Percentiles rank a stretch among this genome's conserved stretches.
phyloP scores from a whole-genome alignment of 2,113 vertebrate genomes.

The Callipepla squamata region DNA sequence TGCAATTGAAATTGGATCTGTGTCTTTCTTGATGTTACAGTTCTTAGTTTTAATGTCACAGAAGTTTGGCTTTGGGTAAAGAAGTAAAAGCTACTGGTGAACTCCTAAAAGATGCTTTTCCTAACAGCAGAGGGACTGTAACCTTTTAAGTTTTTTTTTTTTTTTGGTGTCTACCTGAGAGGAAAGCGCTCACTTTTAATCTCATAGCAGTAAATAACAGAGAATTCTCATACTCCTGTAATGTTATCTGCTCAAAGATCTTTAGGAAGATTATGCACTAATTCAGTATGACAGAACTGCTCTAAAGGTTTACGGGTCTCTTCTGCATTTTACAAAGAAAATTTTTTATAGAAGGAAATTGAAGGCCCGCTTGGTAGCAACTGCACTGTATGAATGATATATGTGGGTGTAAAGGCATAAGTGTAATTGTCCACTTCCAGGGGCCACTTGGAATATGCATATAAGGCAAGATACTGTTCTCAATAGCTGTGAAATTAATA shows the following conservation, averaged over 20 bases:
- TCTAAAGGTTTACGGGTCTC: neutral
- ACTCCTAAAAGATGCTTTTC: neutral
- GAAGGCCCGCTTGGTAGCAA: neutral
- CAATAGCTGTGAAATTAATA: slow-evolving; percentile 53
- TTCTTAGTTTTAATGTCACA: neutral
- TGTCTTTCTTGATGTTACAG: slow-evolving; percentile 24
- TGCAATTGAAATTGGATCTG: slow-evolving; percentile 2
- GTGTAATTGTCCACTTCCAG: neutral
- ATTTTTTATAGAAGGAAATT: neutral
- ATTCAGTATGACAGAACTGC: neutral
- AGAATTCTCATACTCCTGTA: neutral
- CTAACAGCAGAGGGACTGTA: neutral
- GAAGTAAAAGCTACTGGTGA: neutral
- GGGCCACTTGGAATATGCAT: neutral
- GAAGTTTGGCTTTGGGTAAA: neutral
- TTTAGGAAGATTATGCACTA: neutral
- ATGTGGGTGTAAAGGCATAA: neutral
- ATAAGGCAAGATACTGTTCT: neutral
- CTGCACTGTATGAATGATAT: neutral
- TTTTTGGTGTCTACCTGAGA: neutral
- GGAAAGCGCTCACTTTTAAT: neutral
- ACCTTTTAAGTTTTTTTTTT: neutral
- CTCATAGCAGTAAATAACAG: neutral
- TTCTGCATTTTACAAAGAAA: neutral
- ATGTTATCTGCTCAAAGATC: neutral